These are phyloP conservation scores for Artemia sp. DNA, from an alignment of 2,888 invertebrate species.

Conservation along the genomic window DNA sequence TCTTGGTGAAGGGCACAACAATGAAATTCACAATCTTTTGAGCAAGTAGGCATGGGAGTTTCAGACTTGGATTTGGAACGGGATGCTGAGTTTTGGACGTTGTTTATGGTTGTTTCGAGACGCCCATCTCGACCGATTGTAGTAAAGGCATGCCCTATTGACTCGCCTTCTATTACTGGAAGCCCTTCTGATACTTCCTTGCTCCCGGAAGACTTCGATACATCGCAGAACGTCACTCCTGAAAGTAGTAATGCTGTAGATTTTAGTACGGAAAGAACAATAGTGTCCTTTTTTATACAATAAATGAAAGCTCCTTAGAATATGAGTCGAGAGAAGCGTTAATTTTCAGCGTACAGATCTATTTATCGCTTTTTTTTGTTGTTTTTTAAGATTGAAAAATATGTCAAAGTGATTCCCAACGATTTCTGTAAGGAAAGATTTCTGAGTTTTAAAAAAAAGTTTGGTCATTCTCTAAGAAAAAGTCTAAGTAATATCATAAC, in stretches of 20 bases:
- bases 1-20: conserved; percentile 88
- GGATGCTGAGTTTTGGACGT: conserved; percentile 34
- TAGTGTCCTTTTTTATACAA: too few relatives aligned
- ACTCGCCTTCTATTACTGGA: conserved; percentile 15
- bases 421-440: too few relatives aligned
- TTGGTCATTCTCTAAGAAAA: too few relatives aligned
- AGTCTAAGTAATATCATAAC: too few relatives aligned
- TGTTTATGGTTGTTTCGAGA: conserved; percentile 45
- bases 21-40: conserved; percentile 73
- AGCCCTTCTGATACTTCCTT: background rate
- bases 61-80: conserved; percentile 17
- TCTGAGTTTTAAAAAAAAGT: too few relatives aligned
- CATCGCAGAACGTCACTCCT: background rate
- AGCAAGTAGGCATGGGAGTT: conserved; percentile 16
- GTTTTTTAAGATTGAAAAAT: too few relatives aligned
- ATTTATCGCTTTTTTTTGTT: too few relatives aligned
- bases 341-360: too few relatives aligned
- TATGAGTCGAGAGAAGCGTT: too few relatives aligned
- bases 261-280: too few relatives aligned
- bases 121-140: conserved; percentile 32
- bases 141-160: conserved; percentile 17
- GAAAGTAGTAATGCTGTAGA: background rate
- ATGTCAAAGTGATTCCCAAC: too few relatives aligned
- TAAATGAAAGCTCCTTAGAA: too few relatives aligned
- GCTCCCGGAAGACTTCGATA: conserved; percentile 14